Evolutionary conservation across 2,113 vertebrate genomes (phyloP), one percentile per base, ranked within the genome.

Genomic region (Bostrychus sinensis): DNA sequence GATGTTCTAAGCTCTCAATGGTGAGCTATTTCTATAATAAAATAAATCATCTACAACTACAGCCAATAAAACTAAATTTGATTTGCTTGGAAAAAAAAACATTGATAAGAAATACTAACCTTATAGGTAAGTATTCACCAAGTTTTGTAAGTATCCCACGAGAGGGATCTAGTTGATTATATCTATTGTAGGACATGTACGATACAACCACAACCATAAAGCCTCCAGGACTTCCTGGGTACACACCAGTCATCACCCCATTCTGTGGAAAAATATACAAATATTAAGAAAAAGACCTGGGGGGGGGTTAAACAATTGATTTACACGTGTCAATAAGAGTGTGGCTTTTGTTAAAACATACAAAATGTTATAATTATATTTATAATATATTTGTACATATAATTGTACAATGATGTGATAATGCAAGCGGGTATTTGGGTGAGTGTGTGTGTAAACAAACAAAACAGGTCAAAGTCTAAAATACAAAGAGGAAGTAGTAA

Each of bases 211-310:
- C 97, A 11, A 98, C 91, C 32, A 96, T 81, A 90, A 97, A 97
- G 13, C 97, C 98, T 43, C 89, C 92, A 7, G 97, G 97, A 72
- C 95, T 98, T 4, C 95, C 96, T 0, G 97, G 97, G 73, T 96
- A 99, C 72, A 99, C 96, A 0, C 97, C 97, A 0, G 96, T 98
- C 92, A 98, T 95, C 46, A 99, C 92, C 57, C 96, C 96, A 62
- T 99, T 99, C 97, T 99, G 86, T 5, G 25, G 19, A 80, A 71
- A 64, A 6, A 34, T 34, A 3, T 5, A 54, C 45, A 73, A 12
- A 34, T 5, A 12, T 55, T 32, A 14, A 8, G 1, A 42, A 9
- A 17, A 42, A n/a, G n/a, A n/a, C n/a, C n/a, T n/a, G n/a, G n/a
- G n/a, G n/a, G n/a, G n/a, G n/a, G n/a, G n/a, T n/a, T n/a, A n/a